Evolutionary conservation across 2,888 invertebrate genomes (phyloP), one percentile per base, ranked within the genome.

Genomic region (Erpobdella octoculata): DNA sequence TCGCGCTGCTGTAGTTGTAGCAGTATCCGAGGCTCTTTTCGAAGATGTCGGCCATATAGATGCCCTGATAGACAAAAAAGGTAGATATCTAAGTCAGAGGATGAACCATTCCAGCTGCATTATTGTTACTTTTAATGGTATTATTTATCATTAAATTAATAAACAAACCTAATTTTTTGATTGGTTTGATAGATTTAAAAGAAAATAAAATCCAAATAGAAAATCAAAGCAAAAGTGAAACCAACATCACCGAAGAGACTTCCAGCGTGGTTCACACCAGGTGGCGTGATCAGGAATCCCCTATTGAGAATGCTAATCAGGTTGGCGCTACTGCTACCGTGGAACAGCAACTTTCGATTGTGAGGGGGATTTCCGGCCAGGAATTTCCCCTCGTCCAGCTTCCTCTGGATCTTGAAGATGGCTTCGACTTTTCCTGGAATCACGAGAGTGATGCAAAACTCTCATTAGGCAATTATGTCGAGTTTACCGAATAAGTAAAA

Each of bases 21-120:
- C 83, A 82, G 77, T 85, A 84, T 64, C 76, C 77, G 28, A 76
- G 74, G 76, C 85, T 85, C 78, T 86, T 86, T 46, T 77, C 79
- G 78, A 86, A 86, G 68, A 81, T 79, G 78, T 86, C 86, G 0
- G 86, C 82, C 64, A 84, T 80, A 77, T 86, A 86, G 71, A 86
- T 80, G 21, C 86, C 86, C 83, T 85, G 80, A 70, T 25, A 64
- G 15, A 28, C 18, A 28, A 59, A 31, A 38, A 48, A n/a, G n/a
- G n/a, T n/a, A n/a, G n/a, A n/a, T n/a, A n/a, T n/a, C n/a, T n/a
- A n/a, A n/a, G n/a, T n/a, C n/a, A n/a, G n/a, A n/a, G n/a, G n/a
- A n/a, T n/a, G n/a, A n/a, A n/a, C n/a, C n/a, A n/a, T n/a, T n/a
- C n/a, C n/a, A n/a, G n/a, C n/a, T n/a, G n/a, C 46, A 41, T 41